Percentiles rank a stretch among this genome's conserved stretches.
phyloP scores from a whole-genome alignment of 1,140 invertebrate genomes.

The Chlorops oryzae region DNA sequence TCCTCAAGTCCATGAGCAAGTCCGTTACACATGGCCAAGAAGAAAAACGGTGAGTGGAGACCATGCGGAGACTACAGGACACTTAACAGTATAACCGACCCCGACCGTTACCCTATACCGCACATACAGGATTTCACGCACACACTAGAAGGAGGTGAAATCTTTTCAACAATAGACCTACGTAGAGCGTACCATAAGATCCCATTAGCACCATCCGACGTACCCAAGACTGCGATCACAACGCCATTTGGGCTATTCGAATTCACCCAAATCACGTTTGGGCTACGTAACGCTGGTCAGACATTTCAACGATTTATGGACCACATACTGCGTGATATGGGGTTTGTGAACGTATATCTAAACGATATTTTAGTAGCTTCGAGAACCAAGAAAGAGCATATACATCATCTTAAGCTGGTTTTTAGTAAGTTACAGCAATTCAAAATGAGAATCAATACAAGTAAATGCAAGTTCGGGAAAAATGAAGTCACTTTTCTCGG shows the following conservation, averaged over 20 bases:
- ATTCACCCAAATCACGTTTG: constrained; percentile 43
- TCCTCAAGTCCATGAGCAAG: constrained; percentile 48
- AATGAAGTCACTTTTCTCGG: constrained; percentile 27
- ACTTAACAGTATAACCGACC: constrained; percentile 36
- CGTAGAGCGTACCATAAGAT: constrained; percentile 50
- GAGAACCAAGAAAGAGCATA: constrained; percentile 27
- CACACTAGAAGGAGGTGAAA: neutral
- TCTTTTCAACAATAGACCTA: constrained; percentile 2
- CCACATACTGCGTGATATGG: constrained; percentile 41
- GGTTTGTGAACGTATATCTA: constrained; percentile 28
- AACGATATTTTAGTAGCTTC: constrained; percentile 54
- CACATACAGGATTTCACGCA: constrained; percentile 7
- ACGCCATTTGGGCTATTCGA: constrained; percentile 46
- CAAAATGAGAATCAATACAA: constrained; percentile 27
- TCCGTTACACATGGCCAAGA: constrained; percentile 46
- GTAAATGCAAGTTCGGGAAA: constrained; percentile 30
- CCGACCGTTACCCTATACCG: constrained; percentile 2
- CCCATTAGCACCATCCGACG: constrained; percentile 31
- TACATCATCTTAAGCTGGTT: constrained; percentile 21
- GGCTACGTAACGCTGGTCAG: constrained; percentile 36
- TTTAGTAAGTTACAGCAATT: constrained; percentile 21
- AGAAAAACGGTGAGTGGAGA: constrained; percentile 34
- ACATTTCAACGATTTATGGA: constrained; percentile 52
- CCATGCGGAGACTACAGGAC: constrained; percentile 48
- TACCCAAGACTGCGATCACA: constrained; percentile 40